Percentiles rank a stretch among this genome's conserved stretches.
Evolutionary conservation across 2,797 vertebrate species (phyloP).

Genomic region (Myotis findleyi): DNA sequence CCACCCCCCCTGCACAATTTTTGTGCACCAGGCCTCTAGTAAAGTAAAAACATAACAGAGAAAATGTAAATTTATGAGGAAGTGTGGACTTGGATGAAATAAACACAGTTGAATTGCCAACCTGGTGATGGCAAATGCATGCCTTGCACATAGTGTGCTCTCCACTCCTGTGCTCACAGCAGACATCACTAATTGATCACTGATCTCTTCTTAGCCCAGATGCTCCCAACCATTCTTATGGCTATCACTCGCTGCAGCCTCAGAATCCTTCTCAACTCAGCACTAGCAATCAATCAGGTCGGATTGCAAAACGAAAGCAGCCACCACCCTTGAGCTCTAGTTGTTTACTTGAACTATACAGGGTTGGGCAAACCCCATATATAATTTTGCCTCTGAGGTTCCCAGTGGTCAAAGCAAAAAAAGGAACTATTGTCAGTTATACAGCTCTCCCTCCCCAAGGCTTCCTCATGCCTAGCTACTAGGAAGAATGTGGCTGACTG

Average conservation of each 20-base stretch:
- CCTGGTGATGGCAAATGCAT: background rate
- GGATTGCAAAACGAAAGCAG: background rate
- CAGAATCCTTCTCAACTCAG: background rate
- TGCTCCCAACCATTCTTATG: background rate
- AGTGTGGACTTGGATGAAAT: background rate
- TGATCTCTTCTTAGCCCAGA: background rate
- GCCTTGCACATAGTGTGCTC: rapidly evolving
- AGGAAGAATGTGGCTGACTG: background rate
- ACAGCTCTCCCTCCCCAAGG: background rate
- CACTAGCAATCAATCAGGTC: background rate
- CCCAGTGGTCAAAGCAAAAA: background rate
- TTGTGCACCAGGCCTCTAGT: too few species aligned
- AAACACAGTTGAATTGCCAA: background rate
- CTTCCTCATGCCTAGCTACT: background rate
- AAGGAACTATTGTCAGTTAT: background rate
- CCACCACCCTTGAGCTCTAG: background rate
- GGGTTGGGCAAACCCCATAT: background rate
- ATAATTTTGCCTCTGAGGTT: conserved; percentile 17
- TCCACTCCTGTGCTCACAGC: background rate
- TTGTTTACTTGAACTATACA: background rate
- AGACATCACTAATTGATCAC: background rate
- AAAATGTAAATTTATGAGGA: conserved; percentile 5
- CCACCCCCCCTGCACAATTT: too few species aligned
- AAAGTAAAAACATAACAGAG: background rate
- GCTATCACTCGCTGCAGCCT: background rate